Evolutionary conservation across 2,888 invertebrate genomes (phyloP), one percentile per base, ranked within the genome.

Genomic region (Scaptomyza polygonia): DNA sequence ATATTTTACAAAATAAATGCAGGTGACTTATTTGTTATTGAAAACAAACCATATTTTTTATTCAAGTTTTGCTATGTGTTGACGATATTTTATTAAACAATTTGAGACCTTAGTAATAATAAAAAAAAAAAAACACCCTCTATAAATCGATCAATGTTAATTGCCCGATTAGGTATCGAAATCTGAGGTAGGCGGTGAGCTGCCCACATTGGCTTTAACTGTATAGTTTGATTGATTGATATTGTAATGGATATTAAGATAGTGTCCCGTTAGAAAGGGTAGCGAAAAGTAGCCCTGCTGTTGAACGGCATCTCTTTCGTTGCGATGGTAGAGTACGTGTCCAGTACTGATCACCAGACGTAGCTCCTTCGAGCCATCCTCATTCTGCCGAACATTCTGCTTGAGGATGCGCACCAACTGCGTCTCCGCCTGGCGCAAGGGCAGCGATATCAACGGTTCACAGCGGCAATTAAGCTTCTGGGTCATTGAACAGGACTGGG

Each of bases 381-480:
- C 76, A 43, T 86, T 80, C 9, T 59, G 49, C 14, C 77, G 61
- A 0, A 78, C 67, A 39, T 74, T 87, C 55, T 89, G 89, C 4
- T 81, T 77, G 42, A 74, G 8, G 25, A 89, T 86, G n/a, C 77
- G 77, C 7, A 84, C 25, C 30, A 67, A 61, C 6, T 86, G 67
- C 0, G 57, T 6, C 1, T 69, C 59, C 0, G 43, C 29, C 0
- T 65, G 52, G 21, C 76, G 73, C 21, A 48, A 0, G 2, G 42
- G 77, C 16, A 85, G 11, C 18, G 82, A 64, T 12, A 81, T 0
- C 21, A 83, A n/a, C 0, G 82, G 70, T 39, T 90, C 88, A 21
- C 89, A 89, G 62, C 88, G 89, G 25, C 89, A 89, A 29, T 47
- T 77, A 2, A 87, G 78, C 29, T 67, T 82, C 59, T 89, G 90